These are phyloP conservation scores for Ophiothrix spiculata DNA, from an alignment of 35 echinoderm and acorn worm genomes.

Conservation along the genomic window DNA sequence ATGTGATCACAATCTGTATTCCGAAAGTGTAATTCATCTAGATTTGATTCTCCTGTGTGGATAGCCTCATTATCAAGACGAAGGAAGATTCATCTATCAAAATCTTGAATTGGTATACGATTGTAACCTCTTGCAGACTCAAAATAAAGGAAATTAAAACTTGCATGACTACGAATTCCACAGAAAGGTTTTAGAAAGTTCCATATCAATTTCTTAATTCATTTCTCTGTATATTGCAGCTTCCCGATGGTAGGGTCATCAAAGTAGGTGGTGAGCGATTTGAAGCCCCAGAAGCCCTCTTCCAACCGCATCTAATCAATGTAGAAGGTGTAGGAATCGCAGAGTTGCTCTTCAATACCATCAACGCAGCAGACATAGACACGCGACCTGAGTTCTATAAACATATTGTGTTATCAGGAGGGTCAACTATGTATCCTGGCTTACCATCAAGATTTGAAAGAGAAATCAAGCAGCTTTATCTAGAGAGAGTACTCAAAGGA, in stretches of 20 bases:
- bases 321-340: conserved; percentile 84
- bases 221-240: conserved; percentile 33
- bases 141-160: too few relatives aligned
- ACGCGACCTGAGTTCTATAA: conserved; percentile 98
- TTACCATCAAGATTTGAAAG: conserved; percentile 90
- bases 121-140: too few relatives aligned
- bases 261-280: conserved; percentile 96
- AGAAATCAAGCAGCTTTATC: conserved; percentile 97
- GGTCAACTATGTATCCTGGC: conserved; percentile 98
- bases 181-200: too few relatives aligned
- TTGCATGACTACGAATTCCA: too few relatives aligned
- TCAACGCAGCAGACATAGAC: conserved; percentile 97
- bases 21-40: too few relatives aligned
- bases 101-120: too few relatives aligned
- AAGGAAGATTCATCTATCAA: too few relatives aligned
- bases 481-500: conserved; percentile 91
- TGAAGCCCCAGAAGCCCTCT: conserved; percentile 91
- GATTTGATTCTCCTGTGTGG: too few relatives aligned
- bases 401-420: conserved; percentile 97
- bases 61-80: too few relatives aligned
- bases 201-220: too few relatives aligned
- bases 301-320: conserved; percentile 99
- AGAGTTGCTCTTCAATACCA: conserved; percentile 93
- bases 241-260: conserved; percentile 94
- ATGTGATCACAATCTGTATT: too few relatives aligned